Evolutionary conservation across 2,797 vertebrate species (phyloP).

Genomic region (Molossus molossus): DNA sequence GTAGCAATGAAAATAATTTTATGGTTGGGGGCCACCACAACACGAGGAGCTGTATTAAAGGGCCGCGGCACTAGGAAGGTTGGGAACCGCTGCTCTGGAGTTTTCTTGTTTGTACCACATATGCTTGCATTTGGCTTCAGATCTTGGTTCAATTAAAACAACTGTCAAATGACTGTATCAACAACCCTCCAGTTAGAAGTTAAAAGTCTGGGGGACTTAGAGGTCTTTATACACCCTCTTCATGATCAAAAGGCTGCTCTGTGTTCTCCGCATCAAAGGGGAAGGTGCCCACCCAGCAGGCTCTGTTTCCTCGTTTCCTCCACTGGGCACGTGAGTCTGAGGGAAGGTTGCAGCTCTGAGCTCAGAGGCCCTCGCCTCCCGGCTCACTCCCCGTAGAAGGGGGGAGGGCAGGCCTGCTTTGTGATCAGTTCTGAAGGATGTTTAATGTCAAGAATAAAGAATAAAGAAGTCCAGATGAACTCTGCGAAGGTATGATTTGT

Average conservation of each 20-base stretch:
- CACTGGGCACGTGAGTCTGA: not conserved
- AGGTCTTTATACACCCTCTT: not conserved
- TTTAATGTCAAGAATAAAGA: conserved; percentile 68
- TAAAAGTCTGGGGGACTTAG: not conserved
- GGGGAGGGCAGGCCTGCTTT: not conserved
- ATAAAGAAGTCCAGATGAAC: conserved; percentile 61
- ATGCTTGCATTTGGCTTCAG: not conserved
- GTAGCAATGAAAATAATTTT: too few species aligned
- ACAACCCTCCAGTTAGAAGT: not conserved
- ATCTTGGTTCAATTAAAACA: conserved; percentile 1
- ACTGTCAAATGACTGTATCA: not conserved
- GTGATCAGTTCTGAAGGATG: not conserved
- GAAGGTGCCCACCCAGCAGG: not conserved
- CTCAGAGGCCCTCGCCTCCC: not conserved
- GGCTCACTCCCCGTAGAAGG: not conserved
- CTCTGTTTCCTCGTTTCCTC: accelerated
- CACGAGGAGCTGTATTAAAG: too few species aligned
- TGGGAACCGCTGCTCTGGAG: not conserved
- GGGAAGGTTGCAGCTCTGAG: not conserved
- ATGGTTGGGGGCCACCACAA: too few species aligned
- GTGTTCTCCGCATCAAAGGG: not conserved
- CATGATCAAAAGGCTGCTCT: not conserved
- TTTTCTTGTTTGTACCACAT: not conserved
- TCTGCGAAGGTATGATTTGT: conserved; percentile 41
- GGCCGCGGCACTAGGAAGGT: too few species aligned